A percentile compares a stretch with the other conserved stretches of the same genome.
Conservation (phyloP, 53 echinoderm and acorn worm genomes). For the Stichopus horrens region DNA sequence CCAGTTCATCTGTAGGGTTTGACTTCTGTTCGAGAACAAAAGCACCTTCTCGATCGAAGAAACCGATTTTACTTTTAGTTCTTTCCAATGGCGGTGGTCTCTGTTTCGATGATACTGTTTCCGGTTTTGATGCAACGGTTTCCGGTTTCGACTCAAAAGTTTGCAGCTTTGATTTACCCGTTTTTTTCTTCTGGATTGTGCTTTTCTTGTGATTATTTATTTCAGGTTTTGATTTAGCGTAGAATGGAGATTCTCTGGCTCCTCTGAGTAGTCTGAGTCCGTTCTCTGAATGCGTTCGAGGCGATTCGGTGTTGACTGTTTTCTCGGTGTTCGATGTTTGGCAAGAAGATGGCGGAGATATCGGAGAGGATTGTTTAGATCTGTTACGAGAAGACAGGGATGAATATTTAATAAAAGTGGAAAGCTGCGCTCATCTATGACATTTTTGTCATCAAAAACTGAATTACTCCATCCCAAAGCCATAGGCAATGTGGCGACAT, state of each 20-base stretch:
- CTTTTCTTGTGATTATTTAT: background rate
- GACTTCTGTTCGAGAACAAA: slow-evolving; percentile 52
- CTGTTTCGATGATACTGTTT: background rate
- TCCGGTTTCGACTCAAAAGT: background rate
- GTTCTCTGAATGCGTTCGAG: background rate
- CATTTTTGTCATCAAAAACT: too few relatives aligned
- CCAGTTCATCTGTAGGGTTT: slow-evolving; percentile 37
- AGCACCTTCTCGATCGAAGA: slow-evolving; percentile 47
- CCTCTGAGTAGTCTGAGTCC: background rate
- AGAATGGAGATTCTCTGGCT: slow-evolving; percentile 25
- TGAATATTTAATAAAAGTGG: too few relatives aligned
- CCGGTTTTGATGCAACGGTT: background rate
- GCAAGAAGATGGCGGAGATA: slow-evolving; percentile 27
- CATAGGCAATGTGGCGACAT: too few relatives aligned
- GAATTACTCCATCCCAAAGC: too few relatives aligned
- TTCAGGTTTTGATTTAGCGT: slow-evolving; percentile 36
- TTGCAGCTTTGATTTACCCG: background rate
- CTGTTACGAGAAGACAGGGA: background rate
- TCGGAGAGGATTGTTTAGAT: background rate
- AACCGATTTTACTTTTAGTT: slow-evolving; percentile 48
- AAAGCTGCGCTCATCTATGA: too few relatives aligned
- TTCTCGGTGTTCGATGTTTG: slow-evolving; percentile 1
- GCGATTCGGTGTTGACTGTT: background rate
- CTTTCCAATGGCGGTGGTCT: slow-evolving; percentile 26
- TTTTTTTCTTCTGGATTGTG: background rate